Evolutionary conservation across 53 echinoderm and acorn worm genomes (phyloP), one percentile per base, ranked within the genome.

Genomic region (Astropecten irregularis): DNA sequence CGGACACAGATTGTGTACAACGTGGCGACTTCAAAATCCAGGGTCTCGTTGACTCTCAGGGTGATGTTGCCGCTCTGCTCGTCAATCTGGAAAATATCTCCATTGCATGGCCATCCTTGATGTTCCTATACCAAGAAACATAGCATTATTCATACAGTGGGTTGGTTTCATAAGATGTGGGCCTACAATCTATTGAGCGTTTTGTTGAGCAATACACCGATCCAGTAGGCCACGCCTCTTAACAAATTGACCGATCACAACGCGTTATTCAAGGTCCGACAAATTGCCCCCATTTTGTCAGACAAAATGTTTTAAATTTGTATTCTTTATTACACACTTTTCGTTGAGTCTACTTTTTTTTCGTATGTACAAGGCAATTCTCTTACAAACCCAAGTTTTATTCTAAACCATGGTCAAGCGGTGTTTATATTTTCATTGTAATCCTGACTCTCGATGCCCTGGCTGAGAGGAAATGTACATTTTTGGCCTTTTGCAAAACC

Each of bases 1-100:
- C 25, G 11, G 64, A 91, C 59, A 40, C 91, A 91, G 76, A 91
- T 63, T 20, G 47, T 72, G 65, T 88, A 91, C 72, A 84, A 71
- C 3, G 88, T 82, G 52, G 56, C 63, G 3, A 19, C 30, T 9
- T 82, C 91, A 68, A 87, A 91, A 68, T 91, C 74, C 37, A 91
- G 47, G 39, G 22, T 40, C 27, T 42, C 30, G 0, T 48, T 63
- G 14, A 76, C 83, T 2, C 40, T 66, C 35, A 91, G 33, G 7
- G n/a, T 39, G 40, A 74, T 56, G 6, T 52, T 59, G 13, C 59
- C 74, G 2, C 25, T 48, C 31, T 10, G 60, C 8, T 6, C 4
- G 25, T 63, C 64, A 3, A 91, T 50, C 15, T 55, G 4, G 30
- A 91, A 91, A 42, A 69, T 34, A 46, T 77, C 71, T 22, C 74